Percentiles rank a stretch among this genome's conserved stretches.
Conservation (phyloP, 2,888 invertebrate species). For the Hofmannophila pseudospretella region DNA sequence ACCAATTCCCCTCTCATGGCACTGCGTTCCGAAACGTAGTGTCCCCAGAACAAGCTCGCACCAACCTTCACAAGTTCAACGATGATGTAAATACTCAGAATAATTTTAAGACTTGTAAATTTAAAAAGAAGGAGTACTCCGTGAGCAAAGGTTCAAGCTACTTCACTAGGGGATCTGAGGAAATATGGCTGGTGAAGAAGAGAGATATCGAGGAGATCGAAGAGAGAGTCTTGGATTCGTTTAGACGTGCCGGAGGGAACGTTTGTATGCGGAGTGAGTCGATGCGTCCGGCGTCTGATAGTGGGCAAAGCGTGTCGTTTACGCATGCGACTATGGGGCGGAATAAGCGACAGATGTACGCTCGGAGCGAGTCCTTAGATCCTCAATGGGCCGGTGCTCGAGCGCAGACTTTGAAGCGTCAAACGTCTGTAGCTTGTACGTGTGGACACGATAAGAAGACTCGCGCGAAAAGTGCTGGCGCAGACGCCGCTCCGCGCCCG, state of each 20-base stretch:
- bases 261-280: constrained; percentile 43
- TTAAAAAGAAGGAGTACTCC: constrained; percentile 60
- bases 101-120: constrained; percentile 57
- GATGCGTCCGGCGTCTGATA: constrained; percentile 46
- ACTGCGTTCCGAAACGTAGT: constrained; percentile 71
- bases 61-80: constrained; percentile 31
- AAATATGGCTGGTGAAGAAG: constrained; percentile 73
- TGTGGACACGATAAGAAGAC: constrained; percentile 69
- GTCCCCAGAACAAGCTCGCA: constrained; percentile 43
- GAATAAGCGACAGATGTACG: constrained; percentile 46
- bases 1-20: constrained; percentile 67
- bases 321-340: constrained; percentile 54
- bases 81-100: constrained; percentile 54
- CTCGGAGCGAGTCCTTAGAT: constrained; percentile 64
- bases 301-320: constrained; percentile 41
- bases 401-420: constrained; percentile 62
- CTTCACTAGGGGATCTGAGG: constrained; percentile 67
- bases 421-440: constrained; percentile 66
- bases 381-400: constrained; percentile 53
- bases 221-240: constrained; percentile 65
- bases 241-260: constrained; percentile 56
- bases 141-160: constrained; percentile 69
- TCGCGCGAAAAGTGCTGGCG: constrained; percentile 46
- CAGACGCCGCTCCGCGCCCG: constrained; percentile 37
- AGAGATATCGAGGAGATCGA: constrained; percentile 72